Evolutionary conservation across 2,797 vertebrate species (phyloP), one percentile per base, ranked within the genome.

Genomic region (Halcyon badia): DNA sequence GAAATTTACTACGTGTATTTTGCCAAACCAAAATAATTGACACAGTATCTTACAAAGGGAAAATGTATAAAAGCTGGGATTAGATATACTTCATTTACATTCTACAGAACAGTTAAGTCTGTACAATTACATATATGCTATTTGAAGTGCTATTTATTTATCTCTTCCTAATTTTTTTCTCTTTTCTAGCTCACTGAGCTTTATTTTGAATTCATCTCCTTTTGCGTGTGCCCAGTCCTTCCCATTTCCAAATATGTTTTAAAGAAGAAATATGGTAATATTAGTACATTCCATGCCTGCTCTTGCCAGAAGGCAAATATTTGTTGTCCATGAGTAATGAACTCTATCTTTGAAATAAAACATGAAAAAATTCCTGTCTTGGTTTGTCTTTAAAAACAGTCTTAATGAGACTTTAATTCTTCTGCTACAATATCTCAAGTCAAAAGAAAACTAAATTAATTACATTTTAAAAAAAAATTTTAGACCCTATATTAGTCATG

Each of bases 231-330:
- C 25, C 30, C 35, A 68, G 22, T 11, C 25, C 17, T 92, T 97
- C 37, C 12, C n/a, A 46, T 81, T 97, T 92, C 22, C 39, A 83
- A n/a, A 6, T 9, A 84, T 20, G 10, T 61, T 94, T 96, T 69
- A 85, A 83, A 79, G 39, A 93, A 8, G 52, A 89, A 88, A 64
- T 79, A 80, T 22, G 14, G 20, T 89, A 87, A 20, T 71, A 80
- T 31, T 76, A 73, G 48, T 76, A 86, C 25, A 92, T 15, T 89
- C 39, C 30, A 20, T 57, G 39, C 22, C 65, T 73, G 17, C 24
- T 84, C 8, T 91, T 92, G 75, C 26, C 46, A 87, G 85, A 49
- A 89, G 64, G 49, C 22, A 95, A 92, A 72, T 94, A 39, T 42
- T 90, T 95, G 79, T 48, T 65, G 49, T 69, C 71, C 35, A 28